phyloP scores from a whole-genome alignment of 2,797 vertebrate genomes.

The Scolopax bukidnonensis region DNA sequence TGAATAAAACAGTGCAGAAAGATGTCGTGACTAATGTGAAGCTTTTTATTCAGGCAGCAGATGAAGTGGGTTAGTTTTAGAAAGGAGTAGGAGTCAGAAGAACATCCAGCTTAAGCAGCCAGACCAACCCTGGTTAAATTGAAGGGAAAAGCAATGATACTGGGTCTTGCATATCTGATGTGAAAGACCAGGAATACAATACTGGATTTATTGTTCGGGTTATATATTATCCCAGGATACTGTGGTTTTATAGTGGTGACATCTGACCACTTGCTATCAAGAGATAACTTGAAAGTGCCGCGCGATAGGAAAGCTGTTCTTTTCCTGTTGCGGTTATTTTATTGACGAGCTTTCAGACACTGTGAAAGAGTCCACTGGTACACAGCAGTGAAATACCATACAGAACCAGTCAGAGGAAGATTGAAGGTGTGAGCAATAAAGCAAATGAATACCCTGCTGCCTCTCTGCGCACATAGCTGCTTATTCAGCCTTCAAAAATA shows the following conservation, averaged over 20 bases:
- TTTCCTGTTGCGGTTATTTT: constrained; percentile 66
- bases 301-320: constrained; percentile 14
- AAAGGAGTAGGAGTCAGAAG: constrained; percentile 73
- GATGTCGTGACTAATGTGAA: constrained; percentile 65
- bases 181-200: constrained; percentile 52
- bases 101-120: constrained; percentile 68
- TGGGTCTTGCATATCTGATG: constrained; percentile 24
- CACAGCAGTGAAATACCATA: neutral
- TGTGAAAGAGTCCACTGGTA: neutral
- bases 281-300: constrained; percentile 58
- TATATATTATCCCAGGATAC: constrained; percentile 61
- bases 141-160: constrained; percentile 3
- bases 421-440: neutral
- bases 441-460: neutral
- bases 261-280: constrained; percentile 35
- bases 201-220: constrained; percentile 46
- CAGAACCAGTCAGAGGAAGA: neutral
- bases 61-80: constrained; percentile 75
- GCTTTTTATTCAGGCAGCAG: constrained; percentile 74
- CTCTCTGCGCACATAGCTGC: neutral
- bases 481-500: constrained; percentile 5
- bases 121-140: constrained; percentile 55
- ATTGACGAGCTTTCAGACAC: constrained; percentile 59
- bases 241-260: constrained; percentile 51
- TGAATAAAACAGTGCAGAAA: constrained; percentile 76